Conservation (phyloP, 2,113 vertebrate genomes). For the Melanerpes aurifrons region DNA sequence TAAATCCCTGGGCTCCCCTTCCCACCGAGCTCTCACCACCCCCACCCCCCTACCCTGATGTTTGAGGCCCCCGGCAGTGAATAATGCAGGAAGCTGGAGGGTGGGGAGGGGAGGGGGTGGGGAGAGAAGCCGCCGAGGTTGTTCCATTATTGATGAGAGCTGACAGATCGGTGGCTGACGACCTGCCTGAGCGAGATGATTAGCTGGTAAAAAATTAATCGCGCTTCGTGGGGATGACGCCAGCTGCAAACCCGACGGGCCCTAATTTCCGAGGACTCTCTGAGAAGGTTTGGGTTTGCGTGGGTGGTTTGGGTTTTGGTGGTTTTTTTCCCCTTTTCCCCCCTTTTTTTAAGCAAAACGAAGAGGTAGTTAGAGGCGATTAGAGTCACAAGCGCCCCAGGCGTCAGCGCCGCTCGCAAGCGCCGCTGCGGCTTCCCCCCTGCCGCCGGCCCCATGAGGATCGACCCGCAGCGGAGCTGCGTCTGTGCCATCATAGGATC, state of each 20-base stretch:
- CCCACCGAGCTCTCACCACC: background rate
- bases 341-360: background rate
- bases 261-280: slow-evolving; percentile 71
- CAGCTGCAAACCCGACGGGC: slow-evolving; percentile 55
- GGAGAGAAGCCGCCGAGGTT: slow-evolving; percentile 13
- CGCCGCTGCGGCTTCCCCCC: background rate
- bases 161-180: slow-evolving; percentile 73
- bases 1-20: background rate
- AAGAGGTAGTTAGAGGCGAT: slow-evolving; percentile 76
- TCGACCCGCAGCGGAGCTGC: too few species aligned
- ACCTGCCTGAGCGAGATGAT: slow-evolving; percentile 77
- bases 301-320: too few species aligned
- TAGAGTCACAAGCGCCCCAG: slow-evolving; percentile 69
- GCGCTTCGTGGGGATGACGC: slow-evolving; percentile 55
- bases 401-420: background rate
- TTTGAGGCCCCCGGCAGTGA: slow-evolving; percentile 67
- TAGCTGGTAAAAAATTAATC: slow-evolving; percentile 80
- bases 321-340: too few species aligned
- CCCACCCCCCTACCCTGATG: background rate
- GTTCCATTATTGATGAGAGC: slow-evolving; percentile 83
- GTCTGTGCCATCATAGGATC: too few species aligned
- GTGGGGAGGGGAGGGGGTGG: background rate
- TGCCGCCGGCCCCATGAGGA: too few species aligned
- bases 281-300: slow-evolving; percentile 31
- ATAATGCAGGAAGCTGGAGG: slow-evolving; percentile 75